Percentiles rank a stretch among this genome's conserved stretches.
These are phyloP conservation scores for Chrysolophus pictus DNA, from an alignment of 2,797 vertebrate species.

Conservation along the genomic window DNA sequence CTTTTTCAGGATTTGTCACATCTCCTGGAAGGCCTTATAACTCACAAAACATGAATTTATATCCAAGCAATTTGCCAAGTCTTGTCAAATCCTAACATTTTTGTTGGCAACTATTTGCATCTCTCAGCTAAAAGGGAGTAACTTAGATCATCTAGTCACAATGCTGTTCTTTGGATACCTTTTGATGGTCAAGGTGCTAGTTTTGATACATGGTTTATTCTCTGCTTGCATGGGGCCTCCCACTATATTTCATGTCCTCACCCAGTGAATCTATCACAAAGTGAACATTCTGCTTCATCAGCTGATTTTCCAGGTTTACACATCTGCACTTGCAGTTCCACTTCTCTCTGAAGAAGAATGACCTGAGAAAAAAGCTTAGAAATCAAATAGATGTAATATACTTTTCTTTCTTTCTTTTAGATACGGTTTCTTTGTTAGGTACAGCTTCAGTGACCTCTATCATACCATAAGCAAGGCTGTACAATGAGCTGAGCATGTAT, in stretches of 20 bases:
- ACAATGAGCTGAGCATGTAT: background rate
- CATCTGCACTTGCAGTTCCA: background rate
- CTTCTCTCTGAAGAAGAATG: background rate
- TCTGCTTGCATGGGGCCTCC: background rate
- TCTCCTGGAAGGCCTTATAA: constrained; percentile 74
- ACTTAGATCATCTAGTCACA: constrained; percentile 50
- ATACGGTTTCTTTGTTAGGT: background rate
- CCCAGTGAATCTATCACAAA: constrained; percentile 41
- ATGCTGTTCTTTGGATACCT: constrained; percentile 21
- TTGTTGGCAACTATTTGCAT: constrained; percentile 68
- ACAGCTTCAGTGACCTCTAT: background rate
- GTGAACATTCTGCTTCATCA: constrained; percentile 56
- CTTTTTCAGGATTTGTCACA: constrained; percentile 72
- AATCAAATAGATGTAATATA: background rate
- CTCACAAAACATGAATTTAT: constrained; percentile 74
- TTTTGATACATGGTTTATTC: constrained; percentile 58
- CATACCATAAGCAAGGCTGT: background rate
- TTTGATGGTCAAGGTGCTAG: constrained; percentile 8
- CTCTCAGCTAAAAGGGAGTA: constrained; percentile 65
- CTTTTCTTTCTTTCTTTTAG: background rate
- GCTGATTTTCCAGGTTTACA: constrained; percentile 47
- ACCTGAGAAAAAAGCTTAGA: background rate
- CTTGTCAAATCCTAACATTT: constrained; percentile 75
- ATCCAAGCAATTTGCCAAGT: constrained; percentile 69
- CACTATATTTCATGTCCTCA: constrained; percentile 9